These are phyloP conservation scores for Lepisosteus osseus DNA, from an alignment of 2,113 vertebrate species.

Conservation along the genomic window DNA sequence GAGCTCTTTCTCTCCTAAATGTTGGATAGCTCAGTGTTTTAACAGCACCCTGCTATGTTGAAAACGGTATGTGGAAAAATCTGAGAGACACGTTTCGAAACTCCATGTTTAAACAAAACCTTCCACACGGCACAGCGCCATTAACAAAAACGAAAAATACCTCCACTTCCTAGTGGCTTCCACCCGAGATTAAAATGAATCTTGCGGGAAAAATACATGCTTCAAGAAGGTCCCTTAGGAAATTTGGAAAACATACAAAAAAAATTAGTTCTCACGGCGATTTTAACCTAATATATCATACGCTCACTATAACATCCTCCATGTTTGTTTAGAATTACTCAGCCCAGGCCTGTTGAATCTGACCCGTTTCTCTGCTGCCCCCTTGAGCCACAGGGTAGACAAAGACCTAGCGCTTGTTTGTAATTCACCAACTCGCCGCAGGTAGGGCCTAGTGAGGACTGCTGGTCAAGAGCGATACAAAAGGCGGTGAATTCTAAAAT, in stretches of 20 bases:
- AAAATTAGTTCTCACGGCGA: background rate
- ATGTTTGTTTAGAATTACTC: conserved; percentile 8
- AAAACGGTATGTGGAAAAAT: background rate
- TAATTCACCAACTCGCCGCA: conserved; percentile 12
- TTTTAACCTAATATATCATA: background rate
- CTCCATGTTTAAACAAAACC: conserved; percentile 3
- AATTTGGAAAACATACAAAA: background rate
- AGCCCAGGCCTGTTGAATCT: background rate
- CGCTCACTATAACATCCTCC: conserved; percentile 1
- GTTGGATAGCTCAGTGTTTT: conserved; percentile 22
- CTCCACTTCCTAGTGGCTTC: background rate
- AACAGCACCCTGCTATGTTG: background rate
- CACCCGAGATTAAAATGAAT: background rate
- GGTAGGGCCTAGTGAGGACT: conserved; percentile 15
- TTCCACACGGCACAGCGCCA: background rate
- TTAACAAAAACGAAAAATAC: background rate
- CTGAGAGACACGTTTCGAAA: conserved; percentile 19
- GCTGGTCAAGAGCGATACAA: background rate
- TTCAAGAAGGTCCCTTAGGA: background rate
- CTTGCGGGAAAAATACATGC: background rate
- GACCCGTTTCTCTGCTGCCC: conserved; percentile 22
- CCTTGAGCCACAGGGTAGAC: conserved; percentile 6
- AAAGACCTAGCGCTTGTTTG: conserved; percentile 3
- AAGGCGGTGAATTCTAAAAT: background rate
- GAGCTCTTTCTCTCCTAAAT: background rate